phyloP scores from a whole-genome alignment of 2,888 invertebrate species.

The Drosophila anomelani region DNA sequence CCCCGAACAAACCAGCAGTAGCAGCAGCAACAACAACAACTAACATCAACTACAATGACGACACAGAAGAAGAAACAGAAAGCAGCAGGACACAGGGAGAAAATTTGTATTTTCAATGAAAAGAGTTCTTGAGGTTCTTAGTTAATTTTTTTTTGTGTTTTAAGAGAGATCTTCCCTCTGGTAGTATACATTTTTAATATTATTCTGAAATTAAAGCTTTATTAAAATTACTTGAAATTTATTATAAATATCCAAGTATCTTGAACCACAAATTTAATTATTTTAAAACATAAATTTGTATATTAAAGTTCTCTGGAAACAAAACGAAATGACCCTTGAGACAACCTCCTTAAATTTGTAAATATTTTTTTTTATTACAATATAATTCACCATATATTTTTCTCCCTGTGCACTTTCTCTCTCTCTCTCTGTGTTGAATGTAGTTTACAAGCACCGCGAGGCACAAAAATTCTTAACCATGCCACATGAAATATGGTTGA shows the following conservation, averaged over 20 bases:
- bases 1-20: conserved; percentile 42
- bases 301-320: no score
- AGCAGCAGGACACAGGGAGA: conserved; percentile 1
- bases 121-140: background rate
- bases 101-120: background rate
- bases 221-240: no score
- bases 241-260: no score
- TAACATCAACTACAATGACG: conserved; percentile 31
- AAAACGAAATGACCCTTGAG: no score
- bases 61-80: conserved; percentile 21
- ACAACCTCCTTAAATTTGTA: no score
- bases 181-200: no score
- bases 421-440: conserved; percentile 33
- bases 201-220: no score
- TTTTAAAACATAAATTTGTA: no score
- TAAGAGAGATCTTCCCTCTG: no score
- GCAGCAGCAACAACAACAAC: conserved; percentile 29
- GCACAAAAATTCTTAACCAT: conserved; percentile 72
- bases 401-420: conserved; percentile 14
- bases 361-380: no score
- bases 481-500: conserved; percentile 66
- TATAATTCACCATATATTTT: background rate
- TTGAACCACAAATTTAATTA: no score
- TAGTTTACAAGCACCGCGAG: conserved; percentile 63
- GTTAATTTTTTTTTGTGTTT: no score